A percentile compares a stretch with the other conserved stretches of the same genome.
Conservation (phyloP, 2,888 invertebrate genomes). For the Cerceris rybyensis region DNA sequence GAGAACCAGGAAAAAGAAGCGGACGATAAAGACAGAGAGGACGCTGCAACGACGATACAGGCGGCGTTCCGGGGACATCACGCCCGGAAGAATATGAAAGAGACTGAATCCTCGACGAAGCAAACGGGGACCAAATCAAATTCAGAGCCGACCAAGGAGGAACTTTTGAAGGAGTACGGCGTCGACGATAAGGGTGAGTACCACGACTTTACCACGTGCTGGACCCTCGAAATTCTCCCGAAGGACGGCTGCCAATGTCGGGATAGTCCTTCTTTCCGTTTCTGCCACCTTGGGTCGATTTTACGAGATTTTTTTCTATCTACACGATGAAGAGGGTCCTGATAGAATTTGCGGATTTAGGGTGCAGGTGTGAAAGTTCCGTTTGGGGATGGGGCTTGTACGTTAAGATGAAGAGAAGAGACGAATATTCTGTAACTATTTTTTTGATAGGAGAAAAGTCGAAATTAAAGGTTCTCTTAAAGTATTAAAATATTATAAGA, state of each 20-base stretch:
- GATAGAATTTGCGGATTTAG: no score
- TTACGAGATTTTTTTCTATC: background rate
- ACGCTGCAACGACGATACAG: slow-evolving; percentile 94
- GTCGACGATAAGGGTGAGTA: slow-evolving; percentile 89
- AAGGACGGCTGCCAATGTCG: slow-evolving; percentile 33
- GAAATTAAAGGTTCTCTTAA: no score
- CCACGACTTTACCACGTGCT: slow-evolving; percentile 25
- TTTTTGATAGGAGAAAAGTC: no score
- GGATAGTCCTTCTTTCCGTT: slow-evolving; percentile 20
- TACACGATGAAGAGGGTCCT: background rate
- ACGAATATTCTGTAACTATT: no score
- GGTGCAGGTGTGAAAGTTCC: no score
- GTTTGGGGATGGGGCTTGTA: no score
- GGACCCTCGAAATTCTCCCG: slow-evolving; percentile 32
- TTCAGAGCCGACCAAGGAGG: slow-evolving; percentile 86
- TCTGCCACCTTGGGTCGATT: slow-evolving; percentile 5
- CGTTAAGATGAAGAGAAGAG: no score
- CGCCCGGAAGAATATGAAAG: slow-evolving; percentile 90
- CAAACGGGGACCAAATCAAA: slow-evolving; percentile 81
- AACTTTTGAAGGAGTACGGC: slow-evolving; percentile 90
- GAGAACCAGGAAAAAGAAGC: slow-evolving; percentile 55
- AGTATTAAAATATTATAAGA: no score
- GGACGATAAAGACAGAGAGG: slow-evolving; percentile 81
- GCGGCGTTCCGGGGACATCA: slow-evolving; percentile 93
- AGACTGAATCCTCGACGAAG: slow-evolving; percentile 84